Evolutionary conservation across 2,113 vertebrate species (phyloP).

Genomic region (Alosa alosa): DNA sequence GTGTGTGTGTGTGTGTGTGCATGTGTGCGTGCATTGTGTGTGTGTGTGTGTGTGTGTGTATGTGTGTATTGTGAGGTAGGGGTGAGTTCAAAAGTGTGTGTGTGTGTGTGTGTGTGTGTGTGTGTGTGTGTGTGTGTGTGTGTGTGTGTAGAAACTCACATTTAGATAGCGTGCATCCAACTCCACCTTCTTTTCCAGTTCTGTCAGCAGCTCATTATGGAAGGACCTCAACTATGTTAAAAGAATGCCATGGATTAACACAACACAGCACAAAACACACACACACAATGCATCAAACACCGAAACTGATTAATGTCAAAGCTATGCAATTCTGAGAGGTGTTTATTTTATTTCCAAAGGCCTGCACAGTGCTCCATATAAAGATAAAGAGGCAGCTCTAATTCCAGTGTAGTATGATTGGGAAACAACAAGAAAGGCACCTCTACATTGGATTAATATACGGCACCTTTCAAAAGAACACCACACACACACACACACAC

Average conservation of each 20-base stretch:
- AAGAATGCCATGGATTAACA: conserved; percentile 32
- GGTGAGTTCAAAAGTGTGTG: too few species aligned
- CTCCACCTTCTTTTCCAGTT: conserved; percentile 98
- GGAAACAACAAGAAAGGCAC: too few species aligned
- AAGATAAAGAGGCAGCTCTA: too few species aligned
- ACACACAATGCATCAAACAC: too few species aligned
- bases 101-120: neutral
- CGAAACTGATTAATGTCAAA: neutral
- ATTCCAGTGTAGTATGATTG: too few species aligned
- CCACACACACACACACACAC: too few species aligned
- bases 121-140: neutral
- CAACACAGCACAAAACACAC: neutral
- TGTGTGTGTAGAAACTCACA: conserved; percentile 41
- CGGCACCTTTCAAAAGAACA: too few species aligned
- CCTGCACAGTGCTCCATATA: too few species aligned
- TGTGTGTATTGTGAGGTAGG: too few species aligned
- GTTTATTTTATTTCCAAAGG: too few species aligned
- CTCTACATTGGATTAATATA: too few species aligned
- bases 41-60: neutral
- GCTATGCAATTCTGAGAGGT: neutral
- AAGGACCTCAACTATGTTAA: conserved; percentile 89
- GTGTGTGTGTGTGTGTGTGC: neutral
- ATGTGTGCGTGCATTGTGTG: too few species aligned
- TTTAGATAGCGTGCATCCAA: conserved; percentile 94
- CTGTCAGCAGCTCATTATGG: conserved; percentile 91